phyloP scores from a whole-genome alignment of 1,140 invertebrate genomes.

The Subanguina moxae region DNA sequence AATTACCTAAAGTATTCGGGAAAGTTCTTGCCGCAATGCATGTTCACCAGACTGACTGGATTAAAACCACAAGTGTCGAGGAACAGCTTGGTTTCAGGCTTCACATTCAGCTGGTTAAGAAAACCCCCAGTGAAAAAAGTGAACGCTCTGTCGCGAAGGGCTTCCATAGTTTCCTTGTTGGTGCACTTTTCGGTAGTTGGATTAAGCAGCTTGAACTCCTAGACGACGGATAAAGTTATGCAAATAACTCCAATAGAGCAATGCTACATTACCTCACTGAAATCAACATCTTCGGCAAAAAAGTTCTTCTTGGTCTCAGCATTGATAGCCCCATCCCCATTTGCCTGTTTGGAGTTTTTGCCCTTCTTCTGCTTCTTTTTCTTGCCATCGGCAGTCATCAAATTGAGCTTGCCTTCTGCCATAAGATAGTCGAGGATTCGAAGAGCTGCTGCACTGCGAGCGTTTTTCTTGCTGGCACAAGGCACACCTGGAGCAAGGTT shows the following conservation, averaged over 20 bases:
- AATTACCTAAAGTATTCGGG: background rate
- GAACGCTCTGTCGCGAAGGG: constrained; percentile 2
- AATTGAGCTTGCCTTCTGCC: background rate
- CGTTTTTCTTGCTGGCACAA: constrained; percentile 9
- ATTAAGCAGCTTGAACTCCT: constrained; percentile 4
- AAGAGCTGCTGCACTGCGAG: background rate
- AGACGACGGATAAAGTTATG: background rate
- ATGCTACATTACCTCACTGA: background rate
- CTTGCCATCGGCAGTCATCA: background rate
- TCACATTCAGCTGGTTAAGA: background rate
- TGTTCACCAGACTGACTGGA: background rate
- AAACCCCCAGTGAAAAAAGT: constrained; percentile 3
- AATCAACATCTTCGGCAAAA: constrained; percentile 7
- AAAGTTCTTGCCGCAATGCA: background rate
- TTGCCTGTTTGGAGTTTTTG: background rate
- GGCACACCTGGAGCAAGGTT: background rate
- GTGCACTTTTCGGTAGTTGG: constrained; percentile 1
- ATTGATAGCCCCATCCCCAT: background rate
- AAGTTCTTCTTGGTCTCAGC: background rate
- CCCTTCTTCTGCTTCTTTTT: constrained; percentile 5
- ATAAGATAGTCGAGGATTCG: constrained; percentile 5
- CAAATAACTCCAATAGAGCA: background rate
- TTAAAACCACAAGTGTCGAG: background rate
- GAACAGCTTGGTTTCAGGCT: constrained; percentile 2
- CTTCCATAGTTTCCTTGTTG: background rate